Evolutionary conservation across 2,888 invertebrate genomes (phyloP).

Genomic region (Drosophila colorata): DNA sequence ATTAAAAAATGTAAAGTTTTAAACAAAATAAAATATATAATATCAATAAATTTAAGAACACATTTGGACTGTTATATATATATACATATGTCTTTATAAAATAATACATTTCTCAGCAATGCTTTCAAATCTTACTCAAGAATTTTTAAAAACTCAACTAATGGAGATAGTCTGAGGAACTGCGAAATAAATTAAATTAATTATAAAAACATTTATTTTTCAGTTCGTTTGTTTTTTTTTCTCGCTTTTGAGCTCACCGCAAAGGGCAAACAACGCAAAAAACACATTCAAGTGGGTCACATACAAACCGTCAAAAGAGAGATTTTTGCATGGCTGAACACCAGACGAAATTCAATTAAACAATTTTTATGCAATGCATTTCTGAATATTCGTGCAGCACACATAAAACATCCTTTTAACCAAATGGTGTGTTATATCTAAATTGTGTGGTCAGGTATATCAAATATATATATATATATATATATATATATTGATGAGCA

Average conservation of each 20-base stretch:
- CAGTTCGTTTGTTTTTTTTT: conserved; percentile 13
- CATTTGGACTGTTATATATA: too few species aligned
- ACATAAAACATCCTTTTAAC: too few species aligned
- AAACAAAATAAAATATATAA: too few species aligned
- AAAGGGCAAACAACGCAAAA: conserved; percentile 42
- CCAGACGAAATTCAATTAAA: conserved; percentile 60
- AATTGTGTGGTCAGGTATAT: too few species aligned
- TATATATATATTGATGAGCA: conserved; percentile 1
- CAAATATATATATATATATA: conserved; percentile 6
- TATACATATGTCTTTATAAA: too few species aligned
- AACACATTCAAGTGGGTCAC: background rate
- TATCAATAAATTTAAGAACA: too few species aligned
- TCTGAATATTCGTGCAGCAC: conserved; percentile 15
- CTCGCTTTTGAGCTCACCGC: conserved; percentile 16
- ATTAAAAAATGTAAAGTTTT: too few species aligned
- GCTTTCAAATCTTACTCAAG: background rate
- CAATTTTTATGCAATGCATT: conserved; percentile 29
- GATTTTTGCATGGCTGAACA: conserved; percentile 43
- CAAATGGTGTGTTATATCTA: too few species aligned
- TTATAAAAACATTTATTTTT: conserved; percentile 10
- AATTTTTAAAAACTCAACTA: background rate
- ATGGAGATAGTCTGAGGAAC: conserved; percentile 2
- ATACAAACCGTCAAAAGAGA: conserved; percentile 3
- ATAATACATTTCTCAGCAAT: too few species aligned
- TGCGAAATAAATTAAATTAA: conserved; percentile 57